Evolutionary conservation across 2,888 invertebrate genomes (phyloP), one percentile per base, ranked within the genome.

Genomic region (Volucella inanis): DNA sequence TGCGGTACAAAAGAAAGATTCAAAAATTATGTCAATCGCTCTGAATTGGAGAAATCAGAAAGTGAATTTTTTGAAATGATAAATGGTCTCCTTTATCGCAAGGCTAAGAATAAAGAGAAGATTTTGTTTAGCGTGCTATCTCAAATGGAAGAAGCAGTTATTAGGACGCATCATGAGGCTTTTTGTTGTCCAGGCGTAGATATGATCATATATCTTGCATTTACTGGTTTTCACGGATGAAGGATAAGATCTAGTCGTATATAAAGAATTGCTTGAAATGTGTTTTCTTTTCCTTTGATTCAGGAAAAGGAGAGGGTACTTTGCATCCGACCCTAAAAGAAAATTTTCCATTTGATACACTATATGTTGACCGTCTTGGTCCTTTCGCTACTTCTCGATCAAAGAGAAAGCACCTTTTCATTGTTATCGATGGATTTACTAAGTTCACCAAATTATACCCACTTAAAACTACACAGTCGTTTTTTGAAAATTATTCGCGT

Each of bases 391-490:
- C 10, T 59, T 43, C 43, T 14, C 14, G 41, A 41, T 38, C 14
- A 39, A 59, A 38, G 31, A 31, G 31, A 38, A 57, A 57, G 38
- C 31, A 57, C 12, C 10, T 57, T 57, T 38, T 38, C 8, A 31
- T 57, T 10, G 2, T 57, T 50, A 8, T 50, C 15, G 50, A 50
- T 50, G n/a, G 50, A 9, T 31, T 31, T 50, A 91, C 90, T 0
- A 91, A 91, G 72, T 91, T 89, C 77, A 79, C 89, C 1, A 88
- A 90, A 41, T 70, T 90, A 8, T 89, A 88, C 77, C 81, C 90
- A 0, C 89, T 90, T 8, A 87, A 82, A 52, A 88, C 85, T 59
- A 90, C 90, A 22, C 47, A 50, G 8, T n/a, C 52, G 2, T 87
- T 87, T 79, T 88, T 87, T 41, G 8, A 12, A 15, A 18, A 39